Percentiles rank a stretch among this genome's conserved stretches.
Evolutionary conservation across 2,797 vertebrate genomes (phyloP).

Genomic region (Discoglossus pictus): DNA sequence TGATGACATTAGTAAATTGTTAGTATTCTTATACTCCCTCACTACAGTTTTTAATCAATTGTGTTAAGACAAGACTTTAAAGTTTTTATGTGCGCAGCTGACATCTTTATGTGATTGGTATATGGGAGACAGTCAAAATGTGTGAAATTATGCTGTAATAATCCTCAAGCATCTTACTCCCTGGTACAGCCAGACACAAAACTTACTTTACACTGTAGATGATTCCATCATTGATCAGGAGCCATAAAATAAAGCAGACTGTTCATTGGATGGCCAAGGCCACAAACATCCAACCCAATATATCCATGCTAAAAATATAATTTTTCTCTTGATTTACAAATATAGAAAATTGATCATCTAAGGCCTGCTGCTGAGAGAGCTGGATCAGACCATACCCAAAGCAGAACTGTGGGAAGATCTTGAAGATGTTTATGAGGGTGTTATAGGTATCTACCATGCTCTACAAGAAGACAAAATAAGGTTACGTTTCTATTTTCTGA

Average conservation of each 20-base stretch:
- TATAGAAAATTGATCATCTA: slow-evolving; percentile 83
- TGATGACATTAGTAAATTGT: no score
- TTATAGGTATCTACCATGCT: slow-evolving; percentile 70
- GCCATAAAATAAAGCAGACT: slow-evolving; percentile 82
- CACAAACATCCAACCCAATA: slow-evolving; percentile 84
- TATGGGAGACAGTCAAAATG: no score
- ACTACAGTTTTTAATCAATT: no score
- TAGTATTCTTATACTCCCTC: no score
- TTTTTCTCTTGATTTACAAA: slow-evolving; percentile 83
- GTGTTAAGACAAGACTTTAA: no score
- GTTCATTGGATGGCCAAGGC: slow-evolving; percentile 83
- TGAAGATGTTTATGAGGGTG: slow-evolving; percentile 78
- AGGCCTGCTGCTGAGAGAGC: slow-evolving; percentile 81
- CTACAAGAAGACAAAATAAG: slow-evolving; percentile 69
- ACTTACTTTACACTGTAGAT: slow-evolving; percentile 47
- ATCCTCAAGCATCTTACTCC: no score
- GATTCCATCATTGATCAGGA: slow-evolving; percentile 78
- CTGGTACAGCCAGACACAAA: no score
- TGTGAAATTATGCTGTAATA: no score
- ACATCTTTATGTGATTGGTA: no score
- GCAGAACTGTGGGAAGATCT: slow-evolving; percentile 94
- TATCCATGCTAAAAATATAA: slow-evolving; percentile 80
- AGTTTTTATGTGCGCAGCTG: no score
- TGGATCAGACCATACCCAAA: slow-evolving; percentile 92
- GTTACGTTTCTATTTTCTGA: no score